These are phyloP conservation scores for Crocodylus rhombifer DNA, from an alignment of 2,797 vertebrate genomes.

Conservation along the genomic window DNA sequence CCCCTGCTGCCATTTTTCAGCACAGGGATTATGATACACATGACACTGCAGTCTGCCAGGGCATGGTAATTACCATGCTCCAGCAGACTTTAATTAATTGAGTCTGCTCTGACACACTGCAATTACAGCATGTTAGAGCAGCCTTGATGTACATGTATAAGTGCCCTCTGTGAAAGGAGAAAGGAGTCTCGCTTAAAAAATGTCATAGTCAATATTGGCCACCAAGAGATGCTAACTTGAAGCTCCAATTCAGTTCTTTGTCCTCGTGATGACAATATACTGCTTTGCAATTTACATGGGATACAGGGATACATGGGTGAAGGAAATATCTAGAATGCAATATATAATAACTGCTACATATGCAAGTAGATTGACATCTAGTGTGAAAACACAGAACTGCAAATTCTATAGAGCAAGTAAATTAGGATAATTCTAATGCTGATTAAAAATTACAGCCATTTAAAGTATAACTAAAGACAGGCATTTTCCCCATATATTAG, in stretches of 20 bases:
- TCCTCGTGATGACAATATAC: not conserved
- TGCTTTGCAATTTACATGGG: not conserved
- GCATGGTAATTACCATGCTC: not conserved
- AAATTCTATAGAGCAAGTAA: not conserved
- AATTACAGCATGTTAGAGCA: not conserved
- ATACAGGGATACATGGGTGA: not conserved
- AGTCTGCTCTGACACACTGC: too few relatives aligned
- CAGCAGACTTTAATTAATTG: not conserved
- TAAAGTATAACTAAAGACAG: not conserved
- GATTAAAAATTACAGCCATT: not conserved
- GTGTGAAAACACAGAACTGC: conserved; percentile 72
- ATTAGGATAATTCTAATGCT: not conserved
- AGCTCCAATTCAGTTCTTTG: not conserved
- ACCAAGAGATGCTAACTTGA: not conserved
- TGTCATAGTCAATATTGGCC: not conserved
- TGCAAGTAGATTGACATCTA: conserved; percentile 78
- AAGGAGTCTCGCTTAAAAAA: not conserved
- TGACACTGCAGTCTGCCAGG: too few relatives aligned
- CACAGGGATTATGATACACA: too few relatives aligned
- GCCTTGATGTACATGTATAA: too few relatives aligned
- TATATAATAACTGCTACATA: not conserved
- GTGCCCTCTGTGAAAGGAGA: not conserved
- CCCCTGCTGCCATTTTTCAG: too few relatives aligned
- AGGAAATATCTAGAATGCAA: conserved; percentile 73
- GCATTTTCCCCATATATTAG: not conserved